Base-by-base conservation (phyloP, 2,113 vertebrate species). In the Pyxicephalus adspersus region DNA sequence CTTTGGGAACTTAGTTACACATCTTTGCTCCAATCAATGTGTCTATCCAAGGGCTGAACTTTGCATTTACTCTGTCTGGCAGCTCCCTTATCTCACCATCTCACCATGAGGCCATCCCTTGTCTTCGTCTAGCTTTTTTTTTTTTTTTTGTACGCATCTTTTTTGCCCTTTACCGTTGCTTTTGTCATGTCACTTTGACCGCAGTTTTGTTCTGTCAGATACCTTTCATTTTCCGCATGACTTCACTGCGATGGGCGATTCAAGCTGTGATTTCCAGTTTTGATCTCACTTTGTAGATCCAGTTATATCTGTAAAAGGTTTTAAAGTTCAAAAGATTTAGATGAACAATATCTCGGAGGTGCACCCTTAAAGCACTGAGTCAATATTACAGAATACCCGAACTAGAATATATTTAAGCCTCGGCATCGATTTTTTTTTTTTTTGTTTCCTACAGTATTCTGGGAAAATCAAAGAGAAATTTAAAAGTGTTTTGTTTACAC, bases 201-300 rank as follows among this genome's bases (percentile, higher is more conserved):
- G 87, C 45, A 86, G 81, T 72, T 83, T 86, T 90, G 87, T 87
- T 91, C 88, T 90, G 85, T 84, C 87, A 92, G 85, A 90, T 89
- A 87, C 78, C 83, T 89, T 92, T 92, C 87, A 90, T 93, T 94
- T 92, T 90, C 88, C 88, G 87, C 89, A 89, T 91, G 91, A 90
- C 85, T 93, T 92, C 89, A 83, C 79, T 84, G 86, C 83, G 89
- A 92, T 90, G 87, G 88, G 84, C 88, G 92, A 91, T 90, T 93
- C 91, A 91, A 92, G 88, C 89, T 92, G 87, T 89, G 88, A 90
- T 91, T 92, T 89, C 88, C 87, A 91, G 89, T 87, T 90, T 84
- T 91, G 87, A 88, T 90, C 86, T 91, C 83, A 86, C 80, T 86
- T 83, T 85, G 86, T 86, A 90, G 90, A 89, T 85, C 75, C 77